Base-by-base conservation (phyloP, 1,140 invertebrate species). In the Plectus sambesii region DNA sequence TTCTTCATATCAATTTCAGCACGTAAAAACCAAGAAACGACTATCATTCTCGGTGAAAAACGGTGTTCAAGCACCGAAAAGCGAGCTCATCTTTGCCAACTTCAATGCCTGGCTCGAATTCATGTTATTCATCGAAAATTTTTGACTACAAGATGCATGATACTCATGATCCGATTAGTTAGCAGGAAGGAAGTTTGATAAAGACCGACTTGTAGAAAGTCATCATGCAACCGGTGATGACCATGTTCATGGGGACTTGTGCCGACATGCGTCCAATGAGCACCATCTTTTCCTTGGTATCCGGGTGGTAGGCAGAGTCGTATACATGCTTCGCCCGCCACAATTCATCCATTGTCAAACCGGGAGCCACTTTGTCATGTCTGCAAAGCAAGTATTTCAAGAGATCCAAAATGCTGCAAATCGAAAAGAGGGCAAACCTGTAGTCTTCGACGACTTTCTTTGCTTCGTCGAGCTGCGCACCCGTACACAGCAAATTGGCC, bases 231-330 rank as follows among this genome's bases (percentile, higher is more conserved):
- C 92, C 93, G 38, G 90, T 96, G 59, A 98, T 82, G 1, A 83
- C 74, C 84, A 96, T 94, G 57, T 93, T 93, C 58, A 88, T 88
- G 0, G 92, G 92, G 35, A 96, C 87, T 74, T 98, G 90, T 65
- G 92, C 92, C 20, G 87, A 93, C 92, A 98, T 98, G 59, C 92
- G 76, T 0, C 92, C 92, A 62, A 90, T 81, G 27, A 94, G 78
- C 74, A 93, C 82, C 78, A 96, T 90, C 64, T 90, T 81, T 56
- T 96, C 89, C 9, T 87, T 87, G 15, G 87, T 89, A 66, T 97
- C 90, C 0, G 92, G 92, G 75, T 98, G 92, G 70, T 87, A 97
- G 0, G 92, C 89, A 2, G 89, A 96, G 69, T 92, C 88, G 68
- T 92, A 93, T 1, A 96, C 70, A 69, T 90, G 84, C 71, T 96